A percentile compares a stretch with the other conserved stretches of the same genome.
Conservation (phyloP, 2,797 vertebrate species). For the Siniperca undulata region DNA sequence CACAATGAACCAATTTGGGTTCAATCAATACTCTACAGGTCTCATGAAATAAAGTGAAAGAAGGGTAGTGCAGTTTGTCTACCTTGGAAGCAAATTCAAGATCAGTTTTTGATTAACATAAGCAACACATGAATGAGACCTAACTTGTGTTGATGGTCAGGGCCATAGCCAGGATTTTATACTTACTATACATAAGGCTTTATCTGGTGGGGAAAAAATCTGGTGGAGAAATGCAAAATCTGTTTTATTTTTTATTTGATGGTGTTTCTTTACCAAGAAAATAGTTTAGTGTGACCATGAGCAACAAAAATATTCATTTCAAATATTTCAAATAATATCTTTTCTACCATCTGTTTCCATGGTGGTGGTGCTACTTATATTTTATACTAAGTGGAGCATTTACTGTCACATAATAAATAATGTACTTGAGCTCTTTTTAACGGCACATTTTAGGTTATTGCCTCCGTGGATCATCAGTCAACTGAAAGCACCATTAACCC, state of each 20-base stretch:
- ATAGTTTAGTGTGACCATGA: neutral
- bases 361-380: neutral
- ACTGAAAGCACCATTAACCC: slow-evolving; percentile 33
- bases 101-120: neutral
- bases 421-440: slow-evolving; percentile 8
- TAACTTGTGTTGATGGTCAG: neutral
- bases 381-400: neutral
- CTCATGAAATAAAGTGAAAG: slow-evolving; percentile 4
- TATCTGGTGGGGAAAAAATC: too few relatives aligned
- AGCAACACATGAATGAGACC: neutral
- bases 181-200: neutral
- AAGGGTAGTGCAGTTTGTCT: neutral
- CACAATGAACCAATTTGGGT: slow-evolving; percentile 32
- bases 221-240: too few relatives aligned
- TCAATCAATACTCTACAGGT: slow-evolving; percentile 3
- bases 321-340: neutral
- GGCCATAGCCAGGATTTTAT: too few relatives aligned
- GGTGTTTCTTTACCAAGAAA: neutral
- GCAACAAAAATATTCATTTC: neutral
- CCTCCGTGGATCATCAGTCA: slow-evolving; percentile 28
- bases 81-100: neutral
- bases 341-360: neutral
- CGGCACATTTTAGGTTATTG: neutral
- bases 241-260: neutral
- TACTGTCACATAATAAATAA: slow-evolving; percentile 17